Percentiles rank a stretch among this genome's conserved stretches.
Evolutionary conservation across 2,888 invertebrate genomes (phyloP).

Genomic region (Polyommatus iphigenia): DNA sequence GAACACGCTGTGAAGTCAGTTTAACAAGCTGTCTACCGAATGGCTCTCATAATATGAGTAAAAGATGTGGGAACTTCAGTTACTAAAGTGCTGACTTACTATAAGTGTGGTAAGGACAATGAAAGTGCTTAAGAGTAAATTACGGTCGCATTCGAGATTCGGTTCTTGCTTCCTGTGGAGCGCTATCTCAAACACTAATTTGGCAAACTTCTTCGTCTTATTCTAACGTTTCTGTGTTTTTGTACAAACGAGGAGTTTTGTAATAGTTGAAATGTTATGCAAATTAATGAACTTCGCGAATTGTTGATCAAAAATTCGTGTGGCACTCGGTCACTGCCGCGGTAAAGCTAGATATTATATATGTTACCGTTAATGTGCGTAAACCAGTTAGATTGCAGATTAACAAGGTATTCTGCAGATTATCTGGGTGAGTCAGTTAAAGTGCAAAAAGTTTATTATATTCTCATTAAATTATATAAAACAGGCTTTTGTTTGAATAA

Average conservation of each 20-base stretch:
- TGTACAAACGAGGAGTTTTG: not conserved
- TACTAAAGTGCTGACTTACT: slow-evolving; percentile 39
- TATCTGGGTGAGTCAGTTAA: too few species aligned
- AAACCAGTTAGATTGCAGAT: too few species aligned
- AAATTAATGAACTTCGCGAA: not conserved
- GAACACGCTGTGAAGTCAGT: not conserved
- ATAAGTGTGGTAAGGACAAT: slow-evolving; percentile 42
- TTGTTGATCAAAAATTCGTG: too few species aligned
- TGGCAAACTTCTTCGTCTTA: slow-evolving; percentile 41
- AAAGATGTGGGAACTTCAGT: slow-evolving; percentile 37
- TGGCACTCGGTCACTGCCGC: too few species aligned
- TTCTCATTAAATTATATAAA: too few species aligned
- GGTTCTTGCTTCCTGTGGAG: slow-evolving; percentile 35
- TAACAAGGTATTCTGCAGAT: too few species aligned
- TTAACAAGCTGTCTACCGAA: not conserved
- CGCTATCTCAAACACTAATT: slow-evolving; percentile 43
- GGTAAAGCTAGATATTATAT: too few species aligned
- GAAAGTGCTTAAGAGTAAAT: slow-evolving; percentile 44
- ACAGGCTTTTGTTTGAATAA: too few species aligned
- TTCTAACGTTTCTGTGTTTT: slow-evolving; percentile 29
- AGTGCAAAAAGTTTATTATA: too few species aligned
- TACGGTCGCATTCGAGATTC: slow-evolving; percentile 44
- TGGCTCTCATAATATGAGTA: slow-evolving; percentile 28
- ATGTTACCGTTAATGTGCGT: too few species aligned
- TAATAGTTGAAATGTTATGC: not conserved